Base-by-base conservation (phyloP, 2,113 vertebrate genomes). In the Tychaedon coryphoeus region DNA sequence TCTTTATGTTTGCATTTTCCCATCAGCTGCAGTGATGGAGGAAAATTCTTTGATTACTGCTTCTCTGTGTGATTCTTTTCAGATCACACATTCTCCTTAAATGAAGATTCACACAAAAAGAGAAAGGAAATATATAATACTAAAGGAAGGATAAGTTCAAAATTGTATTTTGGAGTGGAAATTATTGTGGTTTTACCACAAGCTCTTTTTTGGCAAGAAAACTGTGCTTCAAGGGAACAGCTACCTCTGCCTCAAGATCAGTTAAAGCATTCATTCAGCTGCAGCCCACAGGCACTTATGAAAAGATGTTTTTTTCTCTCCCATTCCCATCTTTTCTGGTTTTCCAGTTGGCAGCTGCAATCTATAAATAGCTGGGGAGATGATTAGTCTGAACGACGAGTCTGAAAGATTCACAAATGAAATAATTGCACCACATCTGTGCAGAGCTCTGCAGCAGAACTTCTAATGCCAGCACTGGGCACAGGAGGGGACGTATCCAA, bases 291-390 rank as follows among this genome's bases (percentile, higher is more conserved):
- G 72, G 18, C 67, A 74, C 56, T 61, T 26, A 73, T 40, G 18
- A 90, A 93, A 86, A 64, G 13, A 28, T 54, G 29, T 88, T 92
- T 48, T 22, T 89, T 90, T 60, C 51, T 90, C 26, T 84, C 10
- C 60, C 24, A 7, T 88, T 95, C 60, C 75, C 51, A 64, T 86
- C 72, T 90, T 96, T 75, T 19, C 48, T 86, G 65, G 61, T 72
- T 94, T 96, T 88, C 88, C 88, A 80, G 51, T 96, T 92, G 88
- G 75, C 90, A 96, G 90, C 92, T 96, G 95, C 88, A 94, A 23
- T 43, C 86, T 92, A 93, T 96, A 97, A 97, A 93, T 97, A 97
- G 90, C 82, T 64, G 69, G 28, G 73, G 69, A 88, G 88, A 94
- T 60, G 75, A 94, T 92, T 90, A 86, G 51, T 31, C 51, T 90